Evolutionary conservation across 2,113 vertebrate genomes (phyloP), one percentile per base, ranked within the genome.

Genomic region (Tyto alba): DNA sequence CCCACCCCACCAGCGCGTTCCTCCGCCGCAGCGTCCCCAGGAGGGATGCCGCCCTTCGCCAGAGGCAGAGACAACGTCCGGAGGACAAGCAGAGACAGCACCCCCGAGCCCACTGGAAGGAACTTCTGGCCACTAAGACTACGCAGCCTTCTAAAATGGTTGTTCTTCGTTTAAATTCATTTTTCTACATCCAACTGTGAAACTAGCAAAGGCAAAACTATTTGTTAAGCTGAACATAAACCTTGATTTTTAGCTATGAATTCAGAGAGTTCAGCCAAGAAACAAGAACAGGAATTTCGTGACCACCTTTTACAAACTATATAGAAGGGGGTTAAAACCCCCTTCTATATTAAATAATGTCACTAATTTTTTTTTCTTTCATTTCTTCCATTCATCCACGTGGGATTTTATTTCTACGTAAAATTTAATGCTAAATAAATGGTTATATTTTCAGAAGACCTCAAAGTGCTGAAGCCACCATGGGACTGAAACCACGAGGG

Each of bases 401-500:
- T 7, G 16, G 20, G 53, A 76, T 22, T 52, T 63, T 56, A 56
- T 60, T 56, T n/a, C 71, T 72, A 55, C 3, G 16, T 43, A 75
- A 67, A 13, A 41, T 20, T 10, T 32, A 45, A 74, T 29, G 25
- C 73, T 91, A 63, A 75, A 48, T 25, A 85, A 74, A 34, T 6
- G 1, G 32, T 47, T 41, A 4, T 7, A 10, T 52, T 82, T 90
- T 47, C 69, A 90, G 72, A 77, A 77, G 55, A 59, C 79, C 57
- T 71, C 55, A n/a, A 26, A 52, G 43, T 92, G 76, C 62, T 75
- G 76, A 71, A 67, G 36, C 16, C 71, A 56, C 30, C 15, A 0
- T 1, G 7, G 34, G 66, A 68, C 38, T 36, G 38, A 85, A 71
- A 13, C 16, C 62, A 73, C 0, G 0, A 66, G 36, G 85, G 52